These are phyloP conservation scores for Lordiphosa collinella DNA, from an alignment of 1,140 invertebrate genomes.

Conservation along the genomic window DNA sequence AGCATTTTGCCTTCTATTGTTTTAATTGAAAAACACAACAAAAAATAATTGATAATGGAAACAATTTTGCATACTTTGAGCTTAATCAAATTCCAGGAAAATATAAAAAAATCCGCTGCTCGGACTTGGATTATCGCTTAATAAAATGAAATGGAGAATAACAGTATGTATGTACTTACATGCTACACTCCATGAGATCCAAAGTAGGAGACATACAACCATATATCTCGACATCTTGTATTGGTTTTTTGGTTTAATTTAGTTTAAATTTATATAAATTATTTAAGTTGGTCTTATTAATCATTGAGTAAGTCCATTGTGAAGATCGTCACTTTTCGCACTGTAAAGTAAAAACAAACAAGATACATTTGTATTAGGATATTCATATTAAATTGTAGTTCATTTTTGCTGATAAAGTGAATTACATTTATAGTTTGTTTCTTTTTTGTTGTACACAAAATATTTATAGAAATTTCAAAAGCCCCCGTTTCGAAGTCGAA, in stretches of 20 bases:
- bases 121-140: background rate
- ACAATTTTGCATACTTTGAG: too few species aligned
- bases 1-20: background rate
- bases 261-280: background rate
- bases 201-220: background rate
- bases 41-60: background rate
- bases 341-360: too few species aligned
- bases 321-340: too few species aligned
- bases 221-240: background rate
- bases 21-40: background rate
- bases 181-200: constrained; percentile 22
- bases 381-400: too few species aligned
- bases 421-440: too few species aligned
- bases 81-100: background rate
- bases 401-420: too few species aligned
- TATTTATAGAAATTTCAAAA: background rate
- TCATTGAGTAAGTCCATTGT: too few species aligned
- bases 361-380: too few species aligned
- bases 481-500: background rate
- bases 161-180: constrained; percentile 16
- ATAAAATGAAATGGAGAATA: background rate
- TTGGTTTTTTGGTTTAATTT: background rate
- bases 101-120: background rate
- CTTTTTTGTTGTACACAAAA: too few species aligned
- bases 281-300: background rate